Percentiles rank a stretch among this genome's conserved stretches.
Evolutionary conservation across 2,797 vertebrate species (phyloP).

Genomic region (Molothrus ater): DNA sequence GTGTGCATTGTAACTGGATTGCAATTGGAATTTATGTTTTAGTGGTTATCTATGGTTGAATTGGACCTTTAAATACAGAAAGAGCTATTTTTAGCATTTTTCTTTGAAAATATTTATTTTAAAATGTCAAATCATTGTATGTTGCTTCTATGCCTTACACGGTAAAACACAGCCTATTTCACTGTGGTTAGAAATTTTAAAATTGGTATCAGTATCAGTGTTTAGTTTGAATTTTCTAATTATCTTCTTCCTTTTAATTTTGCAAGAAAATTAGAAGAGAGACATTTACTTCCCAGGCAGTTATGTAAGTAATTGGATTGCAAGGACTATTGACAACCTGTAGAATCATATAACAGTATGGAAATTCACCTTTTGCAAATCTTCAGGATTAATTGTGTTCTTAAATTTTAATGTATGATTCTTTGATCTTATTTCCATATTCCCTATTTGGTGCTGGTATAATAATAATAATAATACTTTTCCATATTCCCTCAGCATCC

Average conservation of each 20-base stretch:
- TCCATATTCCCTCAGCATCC: background rate
- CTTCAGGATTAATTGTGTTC: background rate
- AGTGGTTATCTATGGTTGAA: slow-evolving; percentile 67
- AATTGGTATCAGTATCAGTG: slow-evolving; percentile 57
- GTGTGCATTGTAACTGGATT: slow-evolving; percentile 80
- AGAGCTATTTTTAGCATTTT: slow-evolving; percentile 63
- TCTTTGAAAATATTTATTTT: slow-evolving; percentile 71
- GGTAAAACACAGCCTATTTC: slow-evolving; percentile 64
- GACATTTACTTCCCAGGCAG: slow-evolving; percentile 59
- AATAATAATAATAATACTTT: background rate
- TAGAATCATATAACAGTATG: slow-evolving; percentile 41
- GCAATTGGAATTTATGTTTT: slow-evolving; percentile 79
- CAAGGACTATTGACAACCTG: slow-evolving; percentile 51
- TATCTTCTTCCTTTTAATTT: slow-evolving; percentile 72
- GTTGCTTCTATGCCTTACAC: slow-evolving; percentile 54
- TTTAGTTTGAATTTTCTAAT: slow-evolving; percentile 72
- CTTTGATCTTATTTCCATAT: background rate
- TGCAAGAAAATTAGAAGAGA: slow-evolving; percentile 63
- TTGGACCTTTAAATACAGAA: slow-evolving; percentile 74
- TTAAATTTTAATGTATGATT: slow-evolving; percentile 55
- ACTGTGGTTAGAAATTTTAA: slow-evolving; percentile 67
- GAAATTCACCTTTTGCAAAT: slow-evolving; percentile 47
- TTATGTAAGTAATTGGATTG: slow-evolving; percentile 51
- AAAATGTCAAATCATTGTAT: slow-evolving; percentile 73
- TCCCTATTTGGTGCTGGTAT: background rate